Base-by-base conservation (phyloP, 1,140 invertebrate species). In the Ladona fulva region DNA sequence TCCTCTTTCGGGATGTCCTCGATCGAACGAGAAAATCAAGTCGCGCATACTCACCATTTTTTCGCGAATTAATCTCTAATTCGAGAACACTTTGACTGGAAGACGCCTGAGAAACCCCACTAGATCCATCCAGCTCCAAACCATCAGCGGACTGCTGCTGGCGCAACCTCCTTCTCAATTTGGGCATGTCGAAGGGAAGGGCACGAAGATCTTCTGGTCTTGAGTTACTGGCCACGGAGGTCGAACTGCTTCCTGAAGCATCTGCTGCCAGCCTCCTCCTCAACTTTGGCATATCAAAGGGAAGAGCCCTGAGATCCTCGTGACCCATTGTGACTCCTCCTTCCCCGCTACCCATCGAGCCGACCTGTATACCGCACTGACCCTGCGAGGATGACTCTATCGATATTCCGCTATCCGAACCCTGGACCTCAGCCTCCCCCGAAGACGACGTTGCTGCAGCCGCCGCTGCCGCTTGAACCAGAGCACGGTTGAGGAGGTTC, bases 211-310 rank as follows among this genome's bases (percentile, higher is more conserved):
- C 93, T 24, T 78, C 79, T 12, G n/a, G 76, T 22, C 42, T 44
- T 22, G 76, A 77, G 24, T 16, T 59, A 42, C 76, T 77, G 16
- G 76, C 76, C 14, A 93, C 91, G 8, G 90, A 92, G 1, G 90
- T 92, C 24, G 90, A 89, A 80, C 91, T 92, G 52, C 90, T 42
- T 16, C 59, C 24, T 44, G 77, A 66, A 12, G 76, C 37, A n/a
- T 42, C 44, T 75, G 77, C 12, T 25, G 42, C 29, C 79, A 92
- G 88, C 83, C 91, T 89, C 74, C 94, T 87, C 74, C 93, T 86
- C 76, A 95, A 84, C 83, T 96, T 96, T n/a, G 94, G 94, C 93
- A 95, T 95, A 80, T 95, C 94, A 81, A 95, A 95, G 0, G 94
- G 94, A 78, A 95, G 86, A 85, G 94, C 92, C 24, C 88, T 88